These are phyloP conservation scores for Cotesia vestalis DNA, from an alignment of 1,140 invertebrate species.

Conservation along the genomic window DNA sequence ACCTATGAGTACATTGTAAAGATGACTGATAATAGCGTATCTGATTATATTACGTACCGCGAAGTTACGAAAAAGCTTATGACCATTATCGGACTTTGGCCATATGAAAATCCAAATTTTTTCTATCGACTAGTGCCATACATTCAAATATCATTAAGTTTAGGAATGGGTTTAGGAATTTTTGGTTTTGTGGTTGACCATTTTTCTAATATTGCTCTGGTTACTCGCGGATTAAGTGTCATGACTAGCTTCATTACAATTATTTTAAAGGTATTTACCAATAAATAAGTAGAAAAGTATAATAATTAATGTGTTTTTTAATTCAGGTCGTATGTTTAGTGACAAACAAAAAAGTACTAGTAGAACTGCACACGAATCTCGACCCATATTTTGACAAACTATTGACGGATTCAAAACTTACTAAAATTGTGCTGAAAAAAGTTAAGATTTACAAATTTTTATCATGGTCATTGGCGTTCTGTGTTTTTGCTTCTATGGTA, in stretches of 20 bases:
- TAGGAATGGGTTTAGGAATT: neutral
- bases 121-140: neutral
- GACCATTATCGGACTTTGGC: neutral
- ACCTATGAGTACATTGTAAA: neutral
- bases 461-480: neutral
- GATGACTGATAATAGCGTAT: neutral
- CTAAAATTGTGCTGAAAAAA: neutral
- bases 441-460: neutral
- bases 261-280: conserved; percentile 2
- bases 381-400: conserved; percentile 13
- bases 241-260: conserved; percentile 11
- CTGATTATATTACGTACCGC: conserved; percentile 1
- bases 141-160: neutral
- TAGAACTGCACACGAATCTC: neutral
- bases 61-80: conserved; percentile 1
- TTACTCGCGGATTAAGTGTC: conserved; percentile 13
- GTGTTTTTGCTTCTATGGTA: neutral
- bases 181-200: neutral
- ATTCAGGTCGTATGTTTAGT: neutral
- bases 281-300: too few relatives aligned
- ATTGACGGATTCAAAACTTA: neutral
- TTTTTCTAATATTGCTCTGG: neutral
- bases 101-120: neutral
- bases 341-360: neutral
- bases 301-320: too few relatives aligned